Evolutionary conservation across 2,113 vertebrate species (phyloP), one percentile per base, ranked within the genome.

Genomic region (Tor tambroides): DNA sequence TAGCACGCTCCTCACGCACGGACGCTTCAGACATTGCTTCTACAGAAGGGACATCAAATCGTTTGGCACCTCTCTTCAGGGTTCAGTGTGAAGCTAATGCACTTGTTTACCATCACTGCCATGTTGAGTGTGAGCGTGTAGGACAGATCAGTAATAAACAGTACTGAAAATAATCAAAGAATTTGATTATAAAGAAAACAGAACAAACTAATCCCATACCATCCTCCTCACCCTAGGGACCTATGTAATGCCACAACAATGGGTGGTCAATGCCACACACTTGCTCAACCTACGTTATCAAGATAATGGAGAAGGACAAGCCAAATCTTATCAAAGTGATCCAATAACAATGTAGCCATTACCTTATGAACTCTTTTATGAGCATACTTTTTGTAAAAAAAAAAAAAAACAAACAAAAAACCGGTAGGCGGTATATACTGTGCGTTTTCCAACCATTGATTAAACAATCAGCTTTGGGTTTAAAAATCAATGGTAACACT

Each of bases 21-120:
- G 63, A 51, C 23, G 63, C 72, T 82, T 85, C 67, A 88, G 87
- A 61, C 78, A 21, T 46, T 32, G n/a, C 69, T 23, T 61, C 74
- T 77, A 17, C 63, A 32, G 80, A 51, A 76, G 46, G 49, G 83
- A 86, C 56, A n/a, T 63, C 51, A 85, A 85, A 61, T 41, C 74
- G 21, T 30, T 78, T 61, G 87, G 35, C 84, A 23, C 41, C 38
- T 78, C 76, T 78, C 69, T 67, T 56, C 72, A 49, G 59, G 54
- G 14, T 54, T 23, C 35, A 1, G 41, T 59, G 71, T 86, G 79
- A 83, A 77, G 79, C 61, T 43, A 56, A 46, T 81, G 56, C 30
- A 46, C 59, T 71, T 35, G 79, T 72, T 72, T 23, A 35, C 1
- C 19, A 6, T 38, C 19, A 35, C 17, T 21, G 19, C 17, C 4